Conservation (phyloP, 2,888 invertebrate species). For the Ophion obscuratus region DNA sequence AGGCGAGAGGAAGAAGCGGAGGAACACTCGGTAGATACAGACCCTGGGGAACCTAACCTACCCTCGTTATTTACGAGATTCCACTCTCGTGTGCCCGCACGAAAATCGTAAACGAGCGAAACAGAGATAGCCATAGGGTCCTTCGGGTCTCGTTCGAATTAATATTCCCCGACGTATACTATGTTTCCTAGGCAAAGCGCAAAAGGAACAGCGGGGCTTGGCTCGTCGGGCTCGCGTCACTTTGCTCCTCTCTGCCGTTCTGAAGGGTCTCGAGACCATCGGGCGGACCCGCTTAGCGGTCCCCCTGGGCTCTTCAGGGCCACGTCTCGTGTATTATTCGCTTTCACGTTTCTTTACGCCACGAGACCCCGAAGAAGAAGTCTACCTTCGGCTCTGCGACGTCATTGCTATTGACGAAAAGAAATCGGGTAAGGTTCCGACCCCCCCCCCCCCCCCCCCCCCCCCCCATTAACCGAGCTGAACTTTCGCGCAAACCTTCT, state of each 20-base stretch:
- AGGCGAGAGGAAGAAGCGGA: conserved; percentile 18
- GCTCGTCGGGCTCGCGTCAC: conserved; percentile 60
- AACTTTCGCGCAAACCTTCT: no score
- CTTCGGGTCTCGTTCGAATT: conserved; percentile 69
- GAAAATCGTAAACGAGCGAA: conserved; percentile 61
- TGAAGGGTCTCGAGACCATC: conserved; percentile 51
- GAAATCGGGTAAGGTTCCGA: no score
- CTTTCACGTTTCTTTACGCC: conserved; percentile 48
- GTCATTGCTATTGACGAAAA: neutral
- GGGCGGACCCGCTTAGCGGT: conserved; percentile 46
- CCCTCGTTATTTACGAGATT: conserved; percentile 76
- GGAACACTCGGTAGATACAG: conserved; percentile 32
- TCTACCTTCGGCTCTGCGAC: neutral
- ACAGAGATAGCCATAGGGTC: conserved; percentile 54
- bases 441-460: no score
- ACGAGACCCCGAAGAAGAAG: conserved; percentile 3
- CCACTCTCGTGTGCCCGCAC: conserved; percentile 58
- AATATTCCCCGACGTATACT: conserved; percentile 67
- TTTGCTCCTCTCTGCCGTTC: conserved; percentile 46
- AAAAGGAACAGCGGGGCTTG: conserved; percentile 42
- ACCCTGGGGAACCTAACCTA: conserved; percentile 37
- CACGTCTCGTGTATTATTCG: conserved; percentile 41
- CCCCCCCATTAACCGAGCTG: no score
- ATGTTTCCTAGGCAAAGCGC: conserved; percentile 50
- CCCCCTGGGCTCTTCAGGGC: conserved; percentile 64